phyloP scores from a whole-genome alignment of 2,888 invertebrate species.

The Acanthosepion esculentum region DNA sequence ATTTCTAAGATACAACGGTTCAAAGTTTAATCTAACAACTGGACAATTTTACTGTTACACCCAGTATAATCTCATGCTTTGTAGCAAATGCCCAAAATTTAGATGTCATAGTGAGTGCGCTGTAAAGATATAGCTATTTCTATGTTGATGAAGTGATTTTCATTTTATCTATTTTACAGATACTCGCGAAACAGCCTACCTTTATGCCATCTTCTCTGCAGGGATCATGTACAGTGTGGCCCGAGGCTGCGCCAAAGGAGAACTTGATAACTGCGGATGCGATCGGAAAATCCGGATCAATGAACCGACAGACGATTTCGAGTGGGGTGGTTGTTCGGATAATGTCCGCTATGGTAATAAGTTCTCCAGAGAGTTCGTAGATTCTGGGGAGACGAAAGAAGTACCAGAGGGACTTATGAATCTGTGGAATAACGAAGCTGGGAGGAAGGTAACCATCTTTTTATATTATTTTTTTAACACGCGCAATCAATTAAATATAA shows the following conservation, averaged over 20 bases:
- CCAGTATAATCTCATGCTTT: too few relatives aligned
- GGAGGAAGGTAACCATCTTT: constrained; percentile 82
- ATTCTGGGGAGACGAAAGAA: constrained; percentile 84
- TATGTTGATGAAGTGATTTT: neutral
- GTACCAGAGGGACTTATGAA: constrained; percentile 88
- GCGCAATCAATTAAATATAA: neutral
- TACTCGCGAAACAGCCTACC: constrained; percentile 91
- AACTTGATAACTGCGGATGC: constrained; percentile 90
- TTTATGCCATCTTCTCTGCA: constrained; percentile 90
- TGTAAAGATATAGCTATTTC: constrained; percentile 36
- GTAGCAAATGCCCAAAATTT: too few relatives aligned
- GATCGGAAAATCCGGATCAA: constrained; percentile 84
- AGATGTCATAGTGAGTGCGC: too few relatives aligned
- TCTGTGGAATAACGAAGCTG: constrained; percentile 93
- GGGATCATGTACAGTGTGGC: constrained; percentile 92
- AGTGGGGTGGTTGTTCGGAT: constrained; percentile 96
- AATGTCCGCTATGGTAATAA: constrained; percentile 83
- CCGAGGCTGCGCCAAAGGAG: constrained; percentile 82
- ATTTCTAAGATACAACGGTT: too few relatives aligned
- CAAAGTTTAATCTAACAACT: neutral
- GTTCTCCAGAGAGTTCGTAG: constrained; percentile 90
- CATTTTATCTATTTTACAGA: constrained; percentile 78
- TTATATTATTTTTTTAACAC: neutral
- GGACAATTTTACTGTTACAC: too few relatives aligned
- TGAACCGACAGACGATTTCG: constrained; percentile 81